A percentile compares a stretch with the other conserved stretches of the same genome.
phyloP scores from a whole-genome alignment of 2,888 invertebrate species.

The Erebia ligea region DNA sequence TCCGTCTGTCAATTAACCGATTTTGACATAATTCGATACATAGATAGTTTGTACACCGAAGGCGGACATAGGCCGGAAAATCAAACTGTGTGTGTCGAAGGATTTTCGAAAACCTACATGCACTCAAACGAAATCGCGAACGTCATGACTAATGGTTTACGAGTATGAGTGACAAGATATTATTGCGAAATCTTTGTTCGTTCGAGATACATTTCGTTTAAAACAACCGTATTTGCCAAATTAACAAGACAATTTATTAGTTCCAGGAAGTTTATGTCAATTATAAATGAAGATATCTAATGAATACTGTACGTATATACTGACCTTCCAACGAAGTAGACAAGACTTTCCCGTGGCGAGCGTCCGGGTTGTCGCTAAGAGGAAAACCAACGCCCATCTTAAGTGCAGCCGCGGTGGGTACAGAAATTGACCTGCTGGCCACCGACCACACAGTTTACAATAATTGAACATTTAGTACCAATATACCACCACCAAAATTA shows the following conservation, averaged over 20 bases:
- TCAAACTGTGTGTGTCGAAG: too few relatives aligned
- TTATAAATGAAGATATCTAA: background rate
- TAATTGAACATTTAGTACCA: slow-evolving; percentile 10
- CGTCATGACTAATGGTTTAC: too few relatives aligned
- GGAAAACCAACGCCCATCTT: slow-evolving; percentile 95
- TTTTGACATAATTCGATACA: too few relatives aligned
- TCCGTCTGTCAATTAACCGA: too few relatives aligned
- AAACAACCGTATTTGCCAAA: too few relatives aligned
- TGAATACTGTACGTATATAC: slow-evolving; percentile 28
- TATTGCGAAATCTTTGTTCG: too few relatives aligned
- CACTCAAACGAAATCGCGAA: too few relatives aligned
- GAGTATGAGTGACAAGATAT: too few relatives aligned
- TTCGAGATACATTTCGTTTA: too few relatives aligned
- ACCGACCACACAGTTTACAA: slow-evolving; percentile 53
- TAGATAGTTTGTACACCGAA: too few relatives aligned
- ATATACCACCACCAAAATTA: slow-evolving; percentile 10
- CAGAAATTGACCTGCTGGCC: slow-evolving; percentile 86
- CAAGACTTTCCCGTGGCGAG: slow-evolving; percentile 87
- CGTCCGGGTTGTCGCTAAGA: slow-evolving; percentile 88
- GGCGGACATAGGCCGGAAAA: too few relatives aligned
- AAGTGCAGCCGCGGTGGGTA: slow-evolving; percentile 91
- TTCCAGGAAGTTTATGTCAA: background rate
- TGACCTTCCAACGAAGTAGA: slow-evolving; percentile 84
- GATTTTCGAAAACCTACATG: too few relatives aligned
- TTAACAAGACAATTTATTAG: background rate